Conservation (phyloP, 1,140 invertebrate species). For the Zaprionus gabonicus region DNA sequence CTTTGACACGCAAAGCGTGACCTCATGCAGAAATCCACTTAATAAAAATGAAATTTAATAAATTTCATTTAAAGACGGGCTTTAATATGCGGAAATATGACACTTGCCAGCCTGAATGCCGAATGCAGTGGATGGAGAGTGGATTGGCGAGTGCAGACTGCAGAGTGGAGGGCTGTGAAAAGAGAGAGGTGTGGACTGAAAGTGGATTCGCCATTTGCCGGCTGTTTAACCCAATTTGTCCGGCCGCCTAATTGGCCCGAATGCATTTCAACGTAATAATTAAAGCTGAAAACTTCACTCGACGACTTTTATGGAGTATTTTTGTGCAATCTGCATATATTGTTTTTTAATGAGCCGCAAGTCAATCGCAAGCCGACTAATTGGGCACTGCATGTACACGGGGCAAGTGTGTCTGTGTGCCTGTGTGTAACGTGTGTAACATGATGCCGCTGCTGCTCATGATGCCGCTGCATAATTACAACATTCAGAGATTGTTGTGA, state of each 20-base stretch:
- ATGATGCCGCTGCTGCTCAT: constrained; percentile 2
- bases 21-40: constrained; percentile 60
- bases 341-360: constrained; percentile 83
- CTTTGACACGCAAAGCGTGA: constrained; percentile 27
- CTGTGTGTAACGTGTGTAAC: neutral
- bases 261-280: constrained; percentile 69
- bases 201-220: constrained; percentile 35
- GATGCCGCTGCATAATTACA: constrained; percentile 62
- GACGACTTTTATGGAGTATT: constrained; percentile 35
- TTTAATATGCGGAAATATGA: constrained; percentile 58
- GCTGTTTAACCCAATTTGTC: constrained; percentile 71
- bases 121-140: neutral
- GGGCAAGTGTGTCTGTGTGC: neutral
- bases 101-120: constrained; percentile 6
- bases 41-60: constrained; percentile 72
- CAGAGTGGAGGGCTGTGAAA: neutral
- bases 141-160: neutral
- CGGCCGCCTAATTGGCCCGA: constrained; percentile 66
- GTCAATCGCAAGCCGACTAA: constrained; percentile 78
- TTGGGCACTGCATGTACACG: constrained; percentile 49
- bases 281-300: constrained; percentile 59
- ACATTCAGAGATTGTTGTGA: constrained; percentile 60
- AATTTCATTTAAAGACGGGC: constrained; percentile 65
- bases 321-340: constrained; percentile 77
- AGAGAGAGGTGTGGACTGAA: neutral